Evolutionary conservation across 2,113 vertebrate species (phyloP), one percentile per base, ranked within the genome.

Genomic region (Chaetorhynchus papuensis): DNA sequence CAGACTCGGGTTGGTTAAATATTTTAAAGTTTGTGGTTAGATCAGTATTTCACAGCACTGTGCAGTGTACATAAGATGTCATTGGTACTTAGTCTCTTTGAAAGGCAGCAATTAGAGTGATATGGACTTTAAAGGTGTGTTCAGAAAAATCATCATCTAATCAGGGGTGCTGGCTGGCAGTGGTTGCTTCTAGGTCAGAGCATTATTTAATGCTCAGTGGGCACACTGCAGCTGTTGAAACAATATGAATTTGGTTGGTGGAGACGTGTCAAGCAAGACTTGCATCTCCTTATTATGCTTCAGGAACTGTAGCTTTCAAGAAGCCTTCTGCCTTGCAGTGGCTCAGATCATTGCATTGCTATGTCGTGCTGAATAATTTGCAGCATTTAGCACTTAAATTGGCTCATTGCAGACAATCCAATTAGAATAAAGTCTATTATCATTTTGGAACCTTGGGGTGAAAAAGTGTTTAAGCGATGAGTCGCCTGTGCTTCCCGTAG

Each of bases 311-410:
- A 96, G 96, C 98, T 98, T 97, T 97, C 91, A 91, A 42, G 96
- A 97, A 98, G 97, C 98, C 97, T 97, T 87, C 96, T 98, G 97
- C 97, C 98, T 97, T 98, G 97, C 97, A 97, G 97, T 97, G 96
- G 96, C 98, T 98, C 98, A 98, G 98, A 98, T 99, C 98, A 98
- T 98, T 98, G 98, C 98, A 96, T 97, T 98, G 98, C 98, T 98
- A 98, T 98, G 98, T 98, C 98, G 97, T 97, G 98, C 98, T 99
- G 98, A 99, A 98, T 99, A 98, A 98, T 99, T 99, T 86, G 98
- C 97, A 98, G 98, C 98, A 97, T 99, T 99, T 99, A 99, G 98
- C 98, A 98, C 98, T 98, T 98, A 98, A 98, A 98, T 98, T 98
- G 98, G 98, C 97, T 98, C 97, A 98, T 98, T 98, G 98, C 98